A percentile compares a stretch with the other conserved stretches of the same genome.
phyloP scores from a whole-genome alignment of 2,888 invertebrate species.

The Hyles lineata region DNA sequence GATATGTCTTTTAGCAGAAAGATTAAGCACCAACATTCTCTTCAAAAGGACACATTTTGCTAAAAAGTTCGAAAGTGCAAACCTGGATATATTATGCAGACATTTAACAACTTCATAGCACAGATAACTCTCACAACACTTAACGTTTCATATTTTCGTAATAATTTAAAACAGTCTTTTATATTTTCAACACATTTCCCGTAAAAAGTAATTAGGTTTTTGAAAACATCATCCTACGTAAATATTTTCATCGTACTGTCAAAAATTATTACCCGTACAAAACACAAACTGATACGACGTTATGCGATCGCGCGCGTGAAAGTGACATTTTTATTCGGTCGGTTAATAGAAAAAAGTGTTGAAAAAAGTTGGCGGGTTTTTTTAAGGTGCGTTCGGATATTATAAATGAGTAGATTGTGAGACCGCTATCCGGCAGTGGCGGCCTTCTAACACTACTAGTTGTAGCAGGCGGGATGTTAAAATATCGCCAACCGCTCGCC shows the following conservation, averaged over 20 bases:
- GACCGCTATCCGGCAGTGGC: constrained; percentile 70
- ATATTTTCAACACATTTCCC: constrained; percentile 28
- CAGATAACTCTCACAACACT: constrained; percentile 12
- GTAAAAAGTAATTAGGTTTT: constrained; percentile 39
- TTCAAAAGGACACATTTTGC: background rate
- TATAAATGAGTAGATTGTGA: constrained; percentile 41
- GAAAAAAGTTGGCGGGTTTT: constrained; percentile 38
- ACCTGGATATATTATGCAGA: constrained; percentile 24
- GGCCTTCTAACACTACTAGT: constrained; percentile 79
- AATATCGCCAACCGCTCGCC: constrained; percentile 63
- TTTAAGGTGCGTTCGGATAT: constrained; percentile 34
- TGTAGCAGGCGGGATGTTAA: constrained; percentile 62
- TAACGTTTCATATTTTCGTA: constrained; percentile 7
- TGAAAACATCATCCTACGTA: constrained; percentile 62
- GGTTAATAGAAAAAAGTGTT: constrained; percentile 29
- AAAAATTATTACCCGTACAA: constrained; percentile 64
- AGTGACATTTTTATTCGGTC: constrained; percentile 47
- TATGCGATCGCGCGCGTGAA: constrained; percentile 23
- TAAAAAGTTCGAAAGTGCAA: constrained; percentile 25
- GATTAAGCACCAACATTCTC: background rate
- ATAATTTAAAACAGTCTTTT: background rate
- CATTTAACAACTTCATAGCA: constrained; percentile 21
- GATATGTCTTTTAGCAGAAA: background rate
- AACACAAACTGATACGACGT: constrained; percentile 43
- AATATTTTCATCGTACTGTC: constrained; percentile 76